Base-by-base conservation (phyloP, 1,140 invertebrate genomes). In the Trichogramma pretiosum region DNA sequence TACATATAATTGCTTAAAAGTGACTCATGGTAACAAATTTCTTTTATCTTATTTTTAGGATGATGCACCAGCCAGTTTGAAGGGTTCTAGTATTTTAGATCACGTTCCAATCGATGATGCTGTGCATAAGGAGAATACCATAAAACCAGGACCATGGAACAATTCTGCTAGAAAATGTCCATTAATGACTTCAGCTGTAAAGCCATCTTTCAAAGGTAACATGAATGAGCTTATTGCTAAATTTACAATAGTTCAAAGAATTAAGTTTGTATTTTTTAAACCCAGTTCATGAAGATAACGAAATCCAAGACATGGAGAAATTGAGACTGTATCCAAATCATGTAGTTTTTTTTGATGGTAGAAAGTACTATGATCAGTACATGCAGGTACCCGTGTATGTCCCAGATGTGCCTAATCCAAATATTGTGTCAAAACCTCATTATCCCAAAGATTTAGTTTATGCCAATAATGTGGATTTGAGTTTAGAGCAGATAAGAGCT, bases 401-500 rank as follows among this genome's bases (percentile, higher is more conserved):
- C 63, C 74, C 77, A 56, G 80, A 82, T 58, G 74, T 75, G 39
- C 67, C 70, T 46, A 75, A 79, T 62, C 60, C 73, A 52, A 73
- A 70, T 39, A 74, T 77, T 64, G 73, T 77, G 46, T 67, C 76
- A 35, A 79, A 59, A 48, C 52, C 60, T 36, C 62, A 65, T 48
- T 72, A 72, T 58, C 65, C 65, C 55, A 65, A 72, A 63, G 62
- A 70, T 37, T 60, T 72, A 60, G 80, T 82, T 48, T 83, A 83
- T 64, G 66, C 70, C 48, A 73, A 77, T 57, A 74, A 77, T 56
- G 69, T 63, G 44, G 81, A 83, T 69, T 75, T 68, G 58, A 82
- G 80, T 64, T 74, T 82, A 67, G 81, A 84, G 65, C 79, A 84
- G 71, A 77, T 83, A 46, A 72, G 73, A 60, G 72, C 77, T 43